A percentile compares a stretch with the other conserved stretches of the same genome.
These are phyloP conservation scores for Chesias legatella DNA, from an alignment of 2,888 invertebrate species.

Conservation along the genomic window DNA sequence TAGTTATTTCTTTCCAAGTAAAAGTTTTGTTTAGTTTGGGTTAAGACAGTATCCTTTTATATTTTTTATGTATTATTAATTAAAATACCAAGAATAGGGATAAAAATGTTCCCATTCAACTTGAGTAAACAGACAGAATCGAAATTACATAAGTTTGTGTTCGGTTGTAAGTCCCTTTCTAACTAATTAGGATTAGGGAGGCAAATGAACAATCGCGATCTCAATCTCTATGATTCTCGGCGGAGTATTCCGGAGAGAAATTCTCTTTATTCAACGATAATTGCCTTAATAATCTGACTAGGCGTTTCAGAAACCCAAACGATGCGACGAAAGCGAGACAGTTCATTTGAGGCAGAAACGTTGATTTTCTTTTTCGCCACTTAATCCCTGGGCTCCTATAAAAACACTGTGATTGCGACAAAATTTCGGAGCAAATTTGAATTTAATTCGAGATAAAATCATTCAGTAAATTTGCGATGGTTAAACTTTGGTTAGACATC, in stretches of 20 bases:
- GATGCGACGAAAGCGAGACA: conserved; percentile 16
- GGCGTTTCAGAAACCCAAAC: conserved; percentile 30
- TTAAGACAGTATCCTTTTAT: no score
- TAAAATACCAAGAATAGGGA: no score
- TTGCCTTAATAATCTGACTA: conserved; percentile 38
- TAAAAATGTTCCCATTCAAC: background rate
- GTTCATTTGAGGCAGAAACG: conserved; percentile 14
- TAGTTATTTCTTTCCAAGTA: no score
- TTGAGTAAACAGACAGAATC: conserved; percentile 29
- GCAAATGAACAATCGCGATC: conserved; percentile 53
- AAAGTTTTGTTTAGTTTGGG: no score
- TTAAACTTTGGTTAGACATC: no score
- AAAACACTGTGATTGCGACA: conserved; percentile 4
- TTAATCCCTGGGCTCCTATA: conserved; percentile 3
- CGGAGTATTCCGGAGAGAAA: conserved; percentile 28
- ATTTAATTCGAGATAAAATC: background rate
- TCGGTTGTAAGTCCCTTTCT: conserved; percentile 32
- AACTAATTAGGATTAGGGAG: conserved; percentile 55
- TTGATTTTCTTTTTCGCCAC: conserved; percentile 9
- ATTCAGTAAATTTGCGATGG: no score
- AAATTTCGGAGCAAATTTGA: background rate
- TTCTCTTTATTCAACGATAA: conserved; percentile 38
- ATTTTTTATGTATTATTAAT: no score
- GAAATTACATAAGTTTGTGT: conserved; percentile 36
- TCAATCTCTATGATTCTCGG: conserved; percentile 43